A percentile compares a stretch with the other conserved stretches of the same genome.
These are phyloP conservation scores for Phoenicopterus ruber DNA, from an alignment of 2,113 vertebrate genomes.

Conservation along the genomic window DNA sequence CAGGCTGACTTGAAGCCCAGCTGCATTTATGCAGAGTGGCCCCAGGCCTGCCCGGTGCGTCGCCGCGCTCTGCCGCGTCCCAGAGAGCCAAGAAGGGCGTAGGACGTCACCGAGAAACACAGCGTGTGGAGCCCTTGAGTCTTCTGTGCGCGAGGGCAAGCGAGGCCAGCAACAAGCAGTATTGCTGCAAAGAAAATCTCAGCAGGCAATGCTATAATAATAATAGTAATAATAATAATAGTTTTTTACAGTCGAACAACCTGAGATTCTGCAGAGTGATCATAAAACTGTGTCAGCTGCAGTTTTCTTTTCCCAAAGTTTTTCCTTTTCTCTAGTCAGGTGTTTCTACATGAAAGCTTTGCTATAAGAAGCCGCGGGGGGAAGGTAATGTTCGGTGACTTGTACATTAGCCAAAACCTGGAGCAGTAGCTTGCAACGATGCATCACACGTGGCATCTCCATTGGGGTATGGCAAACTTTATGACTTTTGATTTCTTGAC, in stretches of 20 bases:
- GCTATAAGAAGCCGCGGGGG: neutral
- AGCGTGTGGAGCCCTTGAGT: too few relatives aligned
- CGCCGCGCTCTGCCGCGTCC: fast-evolving
- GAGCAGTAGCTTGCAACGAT: neutral
- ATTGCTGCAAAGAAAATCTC: neutral
- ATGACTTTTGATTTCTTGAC: neutral
- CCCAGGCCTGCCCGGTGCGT: neutral
- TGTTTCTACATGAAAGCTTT: neutral
- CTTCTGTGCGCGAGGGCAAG: neutral
- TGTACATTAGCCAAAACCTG: neutral
- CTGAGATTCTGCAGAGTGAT: neutral
- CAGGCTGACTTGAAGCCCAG: neutral
- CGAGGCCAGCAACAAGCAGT: neutral
- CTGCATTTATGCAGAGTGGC: neutral
- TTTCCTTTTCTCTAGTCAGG: neutral
- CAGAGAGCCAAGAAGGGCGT: neutral
- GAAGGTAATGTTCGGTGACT: neutral
- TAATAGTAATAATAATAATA: neutral
- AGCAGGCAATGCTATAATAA: neutral
- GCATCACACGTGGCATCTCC: fast-evolving
- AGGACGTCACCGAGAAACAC: neutral
- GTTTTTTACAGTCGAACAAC: neutral
- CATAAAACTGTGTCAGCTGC: neutral
- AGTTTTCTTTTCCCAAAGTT: neutral
- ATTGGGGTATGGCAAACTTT: neutral